Evolutionary conservation across 2,888 invertebrate species (phyloP).

Genomic region (Quadriops clusia): DNA sequence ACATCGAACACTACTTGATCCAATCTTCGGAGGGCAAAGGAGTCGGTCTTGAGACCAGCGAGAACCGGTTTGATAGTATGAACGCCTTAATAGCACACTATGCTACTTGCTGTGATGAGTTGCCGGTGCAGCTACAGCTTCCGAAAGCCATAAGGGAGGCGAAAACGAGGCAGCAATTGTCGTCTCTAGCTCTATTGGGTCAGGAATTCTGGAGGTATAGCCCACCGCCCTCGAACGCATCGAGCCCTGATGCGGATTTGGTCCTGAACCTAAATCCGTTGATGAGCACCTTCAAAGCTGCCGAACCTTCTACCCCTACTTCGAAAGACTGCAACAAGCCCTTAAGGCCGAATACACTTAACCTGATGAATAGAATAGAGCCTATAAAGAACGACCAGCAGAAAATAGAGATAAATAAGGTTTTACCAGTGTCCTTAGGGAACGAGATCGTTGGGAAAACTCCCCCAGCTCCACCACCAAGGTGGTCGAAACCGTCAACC

Average conservation of each 20-base stretch:
- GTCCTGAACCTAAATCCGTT: slow-evolving; percentile 68
- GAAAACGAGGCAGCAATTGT: slow-evolving; percentile 79
- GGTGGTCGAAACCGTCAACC: slow-evolving; percentile 69
- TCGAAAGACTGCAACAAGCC: slow-evolving; percentile 35
- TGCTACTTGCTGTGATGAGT: slow-evolving; percentile 85
- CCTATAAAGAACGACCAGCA: slow-evolving; percentile 18
- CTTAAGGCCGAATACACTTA: slow-evolving; percentile 73
- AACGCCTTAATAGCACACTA: slow-evolving; percentile 89
- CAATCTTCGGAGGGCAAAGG: slow-evolving; percentile 66
- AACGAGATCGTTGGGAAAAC: slow-evolving; percentile 37
- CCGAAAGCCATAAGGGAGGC: slow-evolving; percentile 72
- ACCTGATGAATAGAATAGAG: slow-evolving; percentile 44
- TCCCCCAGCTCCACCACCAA: slow-evolving; percentile 73
- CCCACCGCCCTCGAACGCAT: slow-evolving; percentile 31
- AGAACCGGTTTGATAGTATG: slow-evolving; percentile 85
- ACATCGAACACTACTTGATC: slow-evolving; percentile 93
- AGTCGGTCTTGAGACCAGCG: slow-evolving; percentile 84
- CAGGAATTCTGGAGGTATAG: slow-evolving; percentile 67
- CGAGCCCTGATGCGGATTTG: slow-evolving; percentile 49
- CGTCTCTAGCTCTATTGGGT: slow-evolving; percentile 80
- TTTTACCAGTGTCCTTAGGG: slow-evolving; percentile 22
- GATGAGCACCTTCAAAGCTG: slow-evolving; percentile 60
- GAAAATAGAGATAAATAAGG: too few species aligned
- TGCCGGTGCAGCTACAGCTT: slow-evolving; percentile 79
- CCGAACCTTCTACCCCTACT: slow-evolving; percentile 42